A percentile compares a stretch with the other conserved stretches of the same genome.
phyloP scores from a whole-genome alignment of 2,113 vertebrate genomes.

The Pleuronectes platessa region DNA sequence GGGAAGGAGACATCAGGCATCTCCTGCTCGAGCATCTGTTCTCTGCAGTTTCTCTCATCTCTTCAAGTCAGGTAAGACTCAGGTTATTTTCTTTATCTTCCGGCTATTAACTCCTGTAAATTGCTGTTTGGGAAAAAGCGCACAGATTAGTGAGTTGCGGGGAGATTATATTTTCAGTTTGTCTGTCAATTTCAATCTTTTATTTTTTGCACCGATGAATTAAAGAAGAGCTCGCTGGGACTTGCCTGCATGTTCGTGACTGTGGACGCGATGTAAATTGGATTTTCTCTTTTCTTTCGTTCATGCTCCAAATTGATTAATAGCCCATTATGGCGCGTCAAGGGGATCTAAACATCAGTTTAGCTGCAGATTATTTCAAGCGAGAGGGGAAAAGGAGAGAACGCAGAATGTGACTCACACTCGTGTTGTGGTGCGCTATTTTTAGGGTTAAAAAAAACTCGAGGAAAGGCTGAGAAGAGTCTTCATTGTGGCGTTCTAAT shows the following conservation, averaged over 20 bases:
- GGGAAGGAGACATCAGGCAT: neutral
- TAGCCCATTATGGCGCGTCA: neutral
- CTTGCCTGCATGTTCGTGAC: neutral
- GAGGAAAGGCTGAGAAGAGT: constrained; percentile 1
- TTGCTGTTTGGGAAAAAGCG: neutral
- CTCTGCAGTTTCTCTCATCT: constrained; percentile 35
- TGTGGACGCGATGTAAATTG: neutral
- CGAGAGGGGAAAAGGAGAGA: neutral
- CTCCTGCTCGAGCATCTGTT: constrained; percentile 28
- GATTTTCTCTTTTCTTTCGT: constrained; percentile 1
- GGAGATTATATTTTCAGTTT: neutral
- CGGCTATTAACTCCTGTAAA: constrained; percentile 19
- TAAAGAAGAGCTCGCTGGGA: neutral
- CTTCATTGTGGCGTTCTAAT: neutral
- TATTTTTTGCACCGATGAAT: neutral
- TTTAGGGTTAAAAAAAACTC: neutral
- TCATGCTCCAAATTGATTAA: constrained; percentile 2
- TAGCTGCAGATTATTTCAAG: constrained; percentile 23
- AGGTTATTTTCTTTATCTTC: neutral
- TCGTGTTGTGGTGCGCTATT: constrained; percentile 3
- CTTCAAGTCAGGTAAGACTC: constrained; percentile 54
- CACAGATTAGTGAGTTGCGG: neutral
- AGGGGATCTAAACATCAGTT: neutral
- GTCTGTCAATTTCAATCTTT: no score
- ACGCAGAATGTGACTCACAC: constrained; percentile 30